Conservation (phyloP, 1,140 invertebrate species). For the Calephelis virginiensis region DNA sequence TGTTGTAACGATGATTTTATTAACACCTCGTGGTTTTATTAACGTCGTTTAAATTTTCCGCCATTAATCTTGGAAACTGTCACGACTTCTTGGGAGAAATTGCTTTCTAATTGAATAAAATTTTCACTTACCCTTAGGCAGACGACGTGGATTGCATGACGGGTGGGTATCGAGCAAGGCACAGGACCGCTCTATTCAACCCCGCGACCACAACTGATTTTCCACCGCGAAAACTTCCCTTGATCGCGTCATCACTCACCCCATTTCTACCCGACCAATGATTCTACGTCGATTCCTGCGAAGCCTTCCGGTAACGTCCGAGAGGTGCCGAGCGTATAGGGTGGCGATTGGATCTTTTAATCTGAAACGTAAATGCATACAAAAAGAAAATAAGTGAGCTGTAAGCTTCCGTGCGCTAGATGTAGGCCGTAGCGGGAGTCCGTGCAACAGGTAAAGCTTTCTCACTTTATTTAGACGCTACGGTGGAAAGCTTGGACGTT, state of each 20-base stretch:
- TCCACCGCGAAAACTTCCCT: slow-evolving; percentile 75
- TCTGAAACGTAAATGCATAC: slow-evolving; percentile 75
- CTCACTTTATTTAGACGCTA: slow-evolving; percentile 27
- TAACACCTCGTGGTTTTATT: slow-evolving; percentile 21
- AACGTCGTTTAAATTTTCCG: slow-evolving; percentile 31
- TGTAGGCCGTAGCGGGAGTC: slow-evolving; percentile 45
- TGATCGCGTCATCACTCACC: slow-evolving; percentile 71
- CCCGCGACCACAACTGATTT: slow-evolving; percentile 68
- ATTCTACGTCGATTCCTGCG: slow-evolving; percentile 34
- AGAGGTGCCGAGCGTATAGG: slow-evolving; percentile 48
- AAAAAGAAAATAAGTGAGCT: slow-evolving; percentile 70
- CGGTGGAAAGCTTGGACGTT: neutral
- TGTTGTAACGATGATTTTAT: slow-evolving; percentile 9
- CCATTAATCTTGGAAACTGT: slow-evolving; percentile 34
- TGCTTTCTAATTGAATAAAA: slow-evolving; percentile 75
- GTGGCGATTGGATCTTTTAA: slow-evolving; percentile 76
- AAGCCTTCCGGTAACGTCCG: slow-evolving; percentile 51
- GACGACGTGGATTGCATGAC: slow-evolving; percentile 38
- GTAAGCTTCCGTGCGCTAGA: slow-evolving; percentile 57
- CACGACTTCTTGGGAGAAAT: slow-evolving; percentile 56
- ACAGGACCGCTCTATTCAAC: slow-evolving; percentile 50
- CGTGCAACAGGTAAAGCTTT: slow-evolving; percentile 68
- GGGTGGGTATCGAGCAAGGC: slow-evolving; percentile 28
- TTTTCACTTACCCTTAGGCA: slow-evolving; percentile 71
- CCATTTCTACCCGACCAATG: slow-evolving; percentile 61